Percentiles rank a stretch among this genome's conserved stretches.
Evolutionary conservation across 2,797 vertebrate species (phyloP).

Genomic region (Rallus crepitans): DNA sequence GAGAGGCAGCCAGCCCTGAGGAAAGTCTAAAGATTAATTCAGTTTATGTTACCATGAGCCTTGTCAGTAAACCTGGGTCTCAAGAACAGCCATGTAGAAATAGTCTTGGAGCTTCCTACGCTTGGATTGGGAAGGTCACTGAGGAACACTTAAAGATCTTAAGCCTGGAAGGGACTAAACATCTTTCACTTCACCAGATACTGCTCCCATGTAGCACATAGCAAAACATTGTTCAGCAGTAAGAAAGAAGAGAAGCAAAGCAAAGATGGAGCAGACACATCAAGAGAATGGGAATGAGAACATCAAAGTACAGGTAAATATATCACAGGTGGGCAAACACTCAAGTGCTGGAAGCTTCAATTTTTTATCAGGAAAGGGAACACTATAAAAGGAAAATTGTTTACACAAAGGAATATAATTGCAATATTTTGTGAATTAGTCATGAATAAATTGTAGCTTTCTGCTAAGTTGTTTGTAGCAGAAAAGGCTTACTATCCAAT

Average conservation of each 20-base stretch:
- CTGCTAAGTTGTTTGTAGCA: neutral
- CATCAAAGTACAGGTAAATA: neutral
- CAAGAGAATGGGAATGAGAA: neutral
- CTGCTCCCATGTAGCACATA: neutral
- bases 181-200: neutral
- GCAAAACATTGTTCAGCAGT: neutral
- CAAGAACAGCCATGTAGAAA: neutral
- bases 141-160: neutral
- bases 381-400: neutral
- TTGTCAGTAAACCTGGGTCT: neutral
- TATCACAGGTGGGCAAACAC: neutral
- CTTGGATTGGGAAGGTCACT: neutral
- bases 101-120: neutral
- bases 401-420: neutral
- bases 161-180: neutral
- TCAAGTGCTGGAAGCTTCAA: neutral
- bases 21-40: neutral
- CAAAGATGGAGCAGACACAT: neutral
- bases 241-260: neutral
- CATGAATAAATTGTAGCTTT: neutral
- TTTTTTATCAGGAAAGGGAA: neutral
- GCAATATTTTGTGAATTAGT: neutral
- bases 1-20: neutral
- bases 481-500: neutral
- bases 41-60: neutral